Conservation (phyloP, 92 coral and sea anemone genomes). For the Bergia sp. region DNA sequence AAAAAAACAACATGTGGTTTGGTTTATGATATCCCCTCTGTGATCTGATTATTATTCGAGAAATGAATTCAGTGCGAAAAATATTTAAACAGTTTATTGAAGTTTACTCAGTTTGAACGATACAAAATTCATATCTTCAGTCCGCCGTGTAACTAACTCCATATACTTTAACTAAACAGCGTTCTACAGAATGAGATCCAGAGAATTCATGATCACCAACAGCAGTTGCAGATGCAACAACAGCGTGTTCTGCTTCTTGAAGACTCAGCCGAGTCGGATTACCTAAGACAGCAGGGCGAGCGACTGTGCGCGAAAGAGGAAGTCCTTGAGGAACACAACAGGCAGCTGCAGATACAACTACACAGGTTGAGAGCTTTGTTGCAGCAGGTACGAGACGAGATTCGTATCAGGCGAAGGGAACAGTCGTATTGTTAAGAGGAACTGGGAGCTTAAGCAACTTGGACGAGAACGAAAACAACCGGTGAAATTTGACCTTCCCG, state of each 20-base stretch:
- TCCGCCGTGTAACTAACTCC: neutral
- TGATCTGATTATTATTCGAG: too few relatives aligned
- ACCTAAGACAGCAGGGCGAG: slow-evolving; percentile 76
- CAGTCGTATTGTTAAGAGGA: slow-evolving; percentile 49
- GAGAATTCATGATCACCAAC: slow-evolving; percentile 61
- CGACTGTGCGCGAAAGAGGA: slow-evolving; percentile 94
- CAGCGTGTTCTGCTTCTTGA: slow-evolving; percentile 44
- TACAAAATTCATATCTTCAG: too few relatives aligned
- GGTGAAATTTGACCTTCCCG: too few relatives aligned
- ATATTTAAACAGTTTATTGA: too few relatives aligned
- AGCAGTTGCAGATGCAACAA: slow-evolving; percentile 60
- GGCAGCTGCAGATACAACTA: slow-evolving; percentile 91
- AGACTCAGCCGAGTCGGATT: slow-evolving; percentile 64
- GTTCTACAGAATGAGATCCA: slow-evolving; percentile 79
- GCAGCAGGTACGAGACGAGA: slow-evolving; percentile 85
- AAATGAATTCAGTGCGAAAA: too few relatives aligned
- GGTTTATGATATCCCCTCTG: too few relatives aligned
- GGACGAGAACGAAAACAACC: too few relatives aligned
- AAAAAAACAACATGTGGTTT: too few relatives aligned
- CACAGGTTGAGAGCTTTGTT: slow-evolving; percentile 74
- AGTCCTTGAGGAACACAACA: slow-evolving; percentile 93
- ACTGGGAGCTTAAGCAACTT: too few relatives aligned
- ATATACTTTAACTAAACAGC: slow-evolving; percentile 48
- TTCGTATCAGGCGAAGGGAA: slow-evolving; percentile 59
- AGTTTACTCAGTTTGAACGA: too few relatives aligned